Evolutionary conservation across 1,140 invertebrate genomes (phyloP), one percentile per base, ranked within the genome.

Genomic region (Drosophila navojoa): DNA sequence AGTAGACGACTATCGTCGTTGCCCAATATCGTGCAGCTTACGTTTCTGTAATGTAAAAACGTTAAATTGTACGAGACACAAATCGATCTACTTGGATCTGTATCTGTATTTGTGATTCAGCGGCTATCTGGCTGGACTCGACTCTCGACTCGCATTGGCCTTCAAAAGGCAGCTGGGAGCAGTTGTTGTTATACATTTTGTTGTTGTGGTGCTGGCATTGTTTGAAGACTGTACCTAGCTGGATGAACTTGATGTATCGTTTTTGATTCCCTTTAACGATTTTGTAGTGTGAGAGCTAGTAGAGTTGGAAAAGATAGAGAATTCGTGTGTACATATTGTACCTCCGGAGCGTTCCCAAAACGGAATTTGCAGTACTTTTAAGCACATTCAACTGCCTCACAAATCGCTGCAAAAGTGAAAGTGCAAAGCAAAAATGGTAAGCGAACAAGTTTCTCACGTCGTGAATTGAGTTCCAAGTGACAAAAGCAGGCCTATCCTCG

Each of bases 171-270:
- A 29, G 13, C n/a, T 22, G 35, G 16, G 15, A 4, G 29, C 49
- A 16, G 55, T 11, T 25, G 55, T 11, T 25, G 32, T 68, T 16
- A 15, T 25, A 29, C 27, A 13, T 25, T 29, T 76, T 78, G 82
- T 78, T 69, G 81, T 77, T 76, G 81, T 71, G 57, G 40, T 60
- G 68, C 44, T 62, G 64, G 62, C 61, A 57, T 61, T 42, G 52
- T 35, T 69, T 47, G 55, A 50, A 42, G 32, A 45, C 5, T 66
- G 15, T 67, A 64, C 64, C 69, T 77, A 75, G 63, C 52, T 85
- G 77, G 84, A 87, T 89, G 84, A 77, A 89, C 81, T 86, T 87
- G 84, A 89, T 89, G 84, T 81, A 89, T 89, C 84, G 84, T 89
- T 85, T 59, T 89, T 76, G 84, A 78, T 89, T 85, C 80, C 84